Conservation (phyloP, 1,140 invertebrate species). For the Achroia grisella region DNA sequence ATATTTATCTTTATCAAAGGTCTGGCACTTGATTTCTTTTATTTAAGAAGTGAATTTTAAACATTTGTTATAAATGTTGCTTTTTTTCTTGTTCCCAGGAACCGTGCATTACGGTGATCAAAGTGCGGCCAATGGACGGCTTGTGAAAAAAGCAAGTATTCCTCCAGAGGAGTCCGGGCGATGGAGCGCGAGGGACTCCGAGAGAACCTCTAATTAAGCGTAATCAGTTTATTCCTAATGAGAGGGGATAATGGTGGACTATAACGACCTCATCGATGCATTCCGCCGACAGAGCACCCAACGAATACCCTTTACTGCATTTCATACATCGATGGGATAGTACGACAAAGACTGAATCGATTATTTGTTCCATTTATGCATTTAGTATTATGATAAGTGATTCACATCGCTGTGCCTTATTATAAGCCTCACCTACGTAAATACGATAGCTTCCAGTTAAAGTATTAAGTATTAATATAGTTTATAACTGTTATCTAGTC, state of each 20-base stretch:
- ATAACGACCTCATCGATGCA: slow-evolving; percentile 67
- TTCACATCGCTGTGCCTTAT: slow-evolving; percentile 62
- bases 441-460: slow-evolving; percentile 44
- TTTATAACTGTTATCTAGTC: slow-evolving; percentile 66
- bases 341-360: slow-evolving; percentile 58
- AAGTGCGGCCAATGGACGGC: slow-evolving; percentile 59
- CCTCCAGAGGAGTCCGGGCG: slow-evolving; percentile 48
- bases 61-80: slow-evolving; percentile 10
- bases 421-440: slow-evolving; percentile 36
- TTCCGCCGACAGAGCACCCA: slow-evolving; percentile 52
- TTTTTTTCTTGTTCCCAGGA: slow-evolving; percentile 52
- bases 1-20: slow-evolving; percentile 2
- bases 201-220: slow-evolving; percentile 69
- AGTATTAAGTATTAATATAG: slow-evolving; percentile 30
- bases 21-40: neutral
- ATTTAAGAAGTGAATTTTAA: neutral
- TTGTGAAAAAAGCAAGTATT: slow-evolving; percentile 65
- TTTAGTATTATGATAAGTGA: slow-evolving; percentile 56
- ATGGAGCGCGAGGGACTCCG: slow-evolving; percentile 50
- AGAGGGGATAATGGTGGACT: slow-evolving; percentile 67
- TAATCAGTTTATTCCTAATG: slow-evolving; percentile 73
- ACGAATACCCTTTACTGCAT: slow-evolving; percentile 48
- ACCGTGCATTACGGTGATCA: slow-evolving; percentile 57
- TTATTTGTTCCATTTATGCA: slow-evolving; percentile 58
- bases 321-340: slow-evolving; percentile 57